Percentiles rank a stretch among this genome's conserved stretches.
Conservation (phyloP, 2,797 vertebrate species). For the Trichosurus vulpecula region DNA sequence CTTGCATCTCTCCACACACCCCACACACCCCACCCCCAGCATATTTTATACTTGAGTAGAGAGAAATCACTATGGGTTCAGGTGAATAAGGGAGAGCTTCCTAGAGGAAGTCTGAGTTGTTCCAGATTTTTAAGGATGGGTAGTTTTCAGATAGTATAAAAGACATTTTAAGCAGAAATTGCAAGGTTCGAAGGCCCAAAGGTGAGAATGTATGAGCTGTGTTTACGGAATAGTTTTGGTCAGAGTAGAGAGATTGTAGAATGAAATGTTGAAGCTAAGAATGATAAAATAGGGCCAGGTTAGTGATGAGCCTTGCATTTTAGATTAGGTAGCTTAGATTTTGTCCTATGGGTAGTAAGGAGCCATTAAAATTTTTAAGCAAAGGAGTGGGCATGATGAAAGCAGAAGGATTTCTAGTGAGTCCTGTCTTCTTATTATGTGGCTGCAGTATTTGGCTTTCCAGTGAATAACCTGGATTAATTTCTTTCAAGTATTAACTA, state of each 20-base stretch:
- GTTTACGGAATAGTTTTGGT: background rate
- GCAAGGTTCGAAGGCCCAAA: background rate
- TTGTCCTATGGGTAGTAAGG: background rate
- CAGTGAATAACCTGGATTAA: too few relatives aligned
- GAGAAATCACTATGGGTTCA: slow-evolving; percentile 8
- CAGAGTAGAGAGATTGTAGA: background rate
- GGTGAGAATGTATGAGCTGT: background rate
- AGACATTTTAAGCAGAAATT: slow-evolving; percentile 24
- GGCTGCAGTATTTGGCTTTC: too few relatives aligned
- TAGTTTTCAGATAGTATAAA: slow-evolving; percentile 25
- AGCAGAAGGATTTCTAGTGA: too few relatives aligned
- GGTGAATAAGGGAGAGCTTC: slow-evolving; percentile 9
- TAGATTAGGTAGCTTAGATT: background rate
- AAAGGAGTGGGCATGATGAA: background rate
- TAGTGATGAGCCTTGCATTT: background rate
- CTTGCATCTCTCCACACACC: too few relatives aligned
- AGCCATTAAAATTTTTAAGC: slow-evolving; percentile 4
- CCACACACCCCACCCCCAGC: background rate
- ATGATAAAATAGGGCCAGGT: background rate
- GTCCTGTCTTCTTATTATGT: too few relatives aligned
- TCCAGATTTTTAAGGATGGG: slow-evolving; percentile 47
- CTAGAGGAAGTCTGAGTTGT: slow-evolving; percentile 38
- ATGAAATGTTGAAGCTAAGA: background rate
- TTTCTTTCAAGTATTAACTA: too few relatives aligned
- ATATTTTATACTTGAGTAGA: background rate